Conservation (phyloP, 2,797 vertebrate genomes). For the Sebastes melanostomus region DNA sequence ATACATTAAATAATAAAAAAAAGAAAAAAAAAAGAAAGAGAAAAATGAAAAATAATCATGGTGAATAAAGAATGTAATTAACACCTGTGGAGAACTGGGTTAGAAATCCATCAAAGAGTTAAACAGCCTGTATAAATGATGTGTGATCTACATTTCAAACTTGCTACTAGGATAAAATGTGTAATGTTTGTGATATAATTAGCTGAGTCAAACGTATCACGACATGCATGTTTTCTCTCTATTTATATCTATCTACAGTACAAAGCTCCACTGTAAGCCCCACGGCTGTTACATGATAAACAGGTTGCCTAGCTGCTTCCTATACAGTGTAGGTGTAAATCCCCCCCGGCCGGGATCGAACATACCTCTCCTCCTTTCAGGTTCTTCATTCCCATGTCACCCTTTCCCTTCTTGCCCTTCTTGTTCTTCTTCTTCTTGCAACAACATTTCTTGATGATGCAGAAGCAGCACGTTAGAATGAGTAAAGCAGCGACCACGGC, state of each 20-base stretch:
- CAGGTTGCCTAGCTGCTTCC: not conserved
- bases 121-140: conserved; percentile 29
- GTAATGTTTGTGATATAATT: conserved; percentile 4
- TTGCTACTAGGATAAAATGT: not conserved
- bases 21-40: conserved; percentile 53
- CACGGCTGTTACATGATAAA: conserved; percentile 44
- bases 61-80: conserved; percentile 52
- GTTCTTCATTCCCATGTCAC: conserved; percentile 87
- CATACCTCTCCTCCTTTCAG: conserved; percentile 86
- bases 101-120: conserved; percentile 39
- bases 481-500: conserved; percentile 92
- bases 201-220: conserved; percentile 5
- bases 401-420: conserved; percentile 97
- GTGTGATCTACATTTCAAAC: conserved; percentile 44
- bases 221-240: conserved; percentile 7
- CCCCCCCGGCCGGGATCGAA: conserved; percentile 24
- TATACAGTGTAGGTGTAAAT: not conserved
- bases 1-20: conserved; percentile 67
- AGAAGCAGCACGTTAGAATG: conserved; percentile 96
- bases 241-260: not conserved
- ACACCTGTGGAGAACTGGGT: conserved; percentile 62
- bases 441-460: conserved; percentile 98
- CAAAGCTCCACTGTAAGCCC: conserved; percentile 1
- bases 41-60: conserved; percentile 60
- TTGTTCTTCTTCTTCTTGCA: conserved; percentile 99